Evolutionary conservation across 2,797 vertebrate genomes (phyloP).

Genomic region (Nothura maculosa): DNA sequence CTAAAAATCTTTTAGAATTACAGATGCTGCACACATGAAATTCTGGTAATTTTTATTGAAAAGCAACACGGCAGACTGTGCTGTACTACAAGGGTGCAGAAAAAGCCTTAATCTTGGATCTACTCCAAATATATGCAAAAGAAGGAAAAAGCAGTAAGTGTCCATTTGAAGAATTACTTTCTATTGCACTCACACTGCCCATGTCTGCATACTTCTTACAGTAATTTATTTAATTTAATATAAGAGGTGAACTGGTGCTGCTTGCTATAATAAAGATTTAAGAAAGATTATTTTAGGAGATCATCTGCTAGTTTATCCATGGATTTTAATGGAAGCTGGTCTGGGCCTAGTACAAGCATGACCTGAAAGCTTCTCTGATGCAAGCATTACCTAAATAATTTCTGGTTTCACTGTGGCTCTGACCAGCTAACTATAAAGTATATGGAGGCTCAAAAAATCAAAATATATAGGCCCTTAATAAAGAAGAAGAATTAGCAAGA

Average conservation of each 20-base stretch:
- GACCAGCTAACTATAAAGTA: not conserved
- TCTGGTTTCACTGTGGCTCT: not conserved
- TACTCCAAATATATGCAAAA: not conserved
- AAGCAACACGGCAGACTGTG: not conserved
- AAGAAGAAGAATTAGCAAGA: not conserved
- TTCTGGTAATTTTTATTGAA: not conserved
- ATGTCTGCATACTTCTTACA: constrained; percentile 29
- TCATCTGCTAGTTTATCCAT: constrained; percentile 31
- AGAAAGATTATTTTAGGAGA: constrained; percentile 57
- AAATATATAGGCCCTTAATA: not conserved
- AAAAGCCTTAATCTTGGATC: not conserved
- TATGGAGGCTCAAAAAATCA: not conserved
- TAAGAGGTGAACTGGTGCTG: constrained; percentile 39
- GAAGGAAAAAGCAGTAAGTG: not conserved
- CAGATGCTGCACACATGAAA: not conserved
- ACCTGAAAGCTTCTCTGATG: not conserved
- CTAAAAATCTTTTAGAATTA: constrained; percentile 3
- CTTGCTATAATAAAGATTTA: constrained; percentile 57
- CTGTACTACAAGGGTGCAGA: not conserved
- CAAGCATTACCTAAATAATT: not conserved
- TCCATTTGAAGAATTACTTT: constrained; percentile 30
- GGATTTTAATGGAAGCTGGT: constrained; percentile 23
- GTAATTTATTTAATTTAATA: constrained; percentile 49
- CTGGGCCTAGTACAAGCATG: not conserved
- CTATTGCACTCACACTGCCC: not conserved